Percentiles rank a stretch among this genome's conserved stretches.
Evolutionary conservation across 2,113 vertebrate species (phyloP).

Genomic region (Ageneiosus marmoratus): DNA sequence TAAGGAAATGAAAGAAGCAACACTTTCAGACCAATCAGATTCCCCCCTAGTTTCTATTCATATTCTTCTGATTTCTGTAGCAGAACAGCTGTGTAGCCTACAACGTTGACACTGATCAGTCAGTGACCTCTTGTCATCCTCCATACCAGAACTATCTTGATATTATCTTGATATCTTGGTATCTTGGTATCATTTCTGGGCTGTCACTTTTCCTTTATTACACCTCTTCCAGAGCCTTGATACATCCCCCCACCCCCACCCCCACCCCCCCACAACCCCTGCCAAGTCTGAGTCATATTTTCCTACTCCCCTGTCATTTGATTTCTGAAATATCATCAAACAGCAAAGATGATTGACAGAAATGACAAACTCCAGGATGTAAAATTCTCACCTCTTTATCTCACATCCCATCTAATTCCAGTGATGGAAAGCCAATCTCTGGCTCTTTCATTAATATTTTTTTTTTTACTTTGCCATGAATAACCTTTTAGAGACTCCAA

Average conservation of each 20-base stretch:
- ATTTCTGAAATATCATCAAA: neutral
- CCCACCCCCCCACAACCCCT: too few species aligned
- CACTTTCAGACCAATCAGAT: too few species aligned
- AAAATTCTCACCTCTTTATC: neutral
- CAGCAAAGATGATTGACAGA: neutral
- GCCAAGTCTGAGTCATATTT: neutral
- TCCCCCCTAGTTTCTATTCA: too few species aligned
- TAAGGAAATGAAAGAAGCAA: too few species aligned
- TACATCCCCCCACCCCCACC: neutral
- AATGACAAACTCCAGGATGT: neutral
- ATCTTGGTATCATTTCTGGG: neutral
- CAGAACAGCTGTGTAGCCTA: too few species aligned
- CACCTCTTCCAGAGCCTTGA: neutral
- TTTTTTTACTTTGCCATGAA: conserved; percentile 33
- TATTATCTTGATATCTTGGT: neutral
- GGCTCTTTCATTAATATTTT: neutral
- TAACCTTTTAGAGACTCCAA: conserved; percentile 6
- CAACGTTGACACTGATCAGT: too few species aligned
- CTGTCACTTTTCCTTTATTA: neutral
- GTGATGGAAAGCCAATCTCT: neutral
- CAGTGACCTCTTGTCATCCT: neutral
- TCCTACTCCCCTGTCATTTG: neutral
- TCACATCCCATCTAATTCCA: neutral
- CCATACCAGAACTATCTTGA: neutral
- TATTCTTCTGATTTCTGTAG: too few species aligned